Conservation (phyloP, 2,888 invertebrate species). For the Poecilus cupreus region DNA sequence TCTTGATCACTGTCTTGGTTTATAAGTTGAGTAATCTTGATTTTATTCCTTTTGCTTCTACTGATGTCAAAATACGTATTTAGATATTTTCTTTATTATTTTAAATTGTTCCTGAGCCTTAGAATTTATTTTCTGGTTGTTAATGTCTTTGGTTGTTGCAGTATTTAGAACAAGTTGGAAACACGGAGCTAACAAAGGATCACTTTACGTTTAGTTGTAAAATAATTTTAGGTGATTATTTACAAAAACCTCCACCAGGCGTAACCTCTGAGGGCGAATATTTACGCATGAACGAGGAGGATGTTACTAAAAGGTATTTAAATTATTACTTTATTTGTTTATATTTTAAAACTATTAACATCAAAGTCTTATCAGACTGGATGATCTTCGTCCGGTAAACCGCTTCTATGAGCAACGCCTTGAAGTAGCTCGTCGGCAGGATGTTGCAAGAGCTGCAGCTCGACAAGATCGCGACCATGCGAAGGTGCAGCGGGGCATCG, state of each 20-base stretch:
- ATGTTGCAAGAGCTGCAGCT: slow-evolving; percentile 84
- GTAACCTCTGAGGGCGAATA: slow-evolving; percentile 81
- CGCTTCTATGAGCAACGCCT: slow-evolving; percentile 82
- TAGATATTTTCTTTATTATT: too few relatives aligned
- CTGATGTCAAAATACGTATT: too few relatives aligned
- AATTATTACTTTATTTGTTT: too few relatives aligned
- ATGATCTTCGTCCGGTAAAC: slow-evolving; percentile 80
- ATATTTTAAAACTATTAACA: background rate
- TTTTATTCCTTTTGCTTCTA: too few relatives aligned
- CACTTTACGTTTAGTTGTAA: slow-evolving; percentile 96
- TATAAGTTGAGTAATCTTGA: too few relatives aligned
- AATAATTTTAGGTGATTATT: slow-evolving; percentile 91
- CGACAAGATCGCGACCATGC: slow-evolving; percentile 82
- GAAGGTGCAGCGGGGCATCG: slow-evolving; percentile 81
- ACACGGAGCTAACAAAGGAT: slow-evolving; percentile 83
- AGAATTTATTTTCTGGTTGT: background rate
- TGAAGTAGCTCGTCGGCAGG: slow-evolving; percentile 83
- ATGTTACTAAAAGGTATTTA: slow-evolving; percentile 83
- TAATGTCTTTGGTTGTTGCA: slow-evolving; percentile 69
- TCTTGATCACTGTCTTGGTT: too few relatives aligned
- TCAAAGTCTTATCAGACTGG: slow-evolving; percentile 73
- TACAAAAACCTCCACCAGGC: slow-evolving; percentile 83
- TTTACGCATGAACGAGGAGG: slow-evolving; percentile 85
- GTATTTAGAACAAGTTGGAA: slow-evolving; percentile 84
- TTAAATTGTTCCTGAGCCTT: too few relatives aligned